These are phyloP conservation scores for Nomia melanderi DNA, from an alignment of 1,140 invertebrate species.

Conservation along the genomic window DNA sequence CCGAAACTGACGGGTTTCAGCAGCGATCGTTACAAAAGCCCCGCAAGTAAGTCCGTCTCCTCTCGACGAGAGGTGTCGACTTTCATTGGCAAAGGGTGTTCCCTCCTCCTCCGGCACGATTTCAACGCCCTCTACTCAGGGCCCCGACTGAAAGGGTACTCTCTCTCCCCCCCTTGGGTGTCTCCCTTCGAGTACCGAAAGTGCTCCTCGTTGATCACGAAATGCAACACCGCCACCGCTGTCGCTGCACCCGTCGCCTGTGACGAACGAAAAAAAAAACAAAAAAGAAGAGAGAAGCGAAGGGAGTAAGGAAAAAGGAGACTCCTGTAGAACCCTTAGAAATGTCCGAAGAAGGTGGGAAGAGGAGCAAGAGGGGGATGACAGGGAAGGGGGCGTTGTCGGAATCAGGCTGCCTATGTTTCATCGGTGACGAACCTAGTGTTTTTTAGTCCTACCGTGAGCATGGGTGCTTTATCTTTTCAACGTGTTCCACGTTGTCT, in stretches of 20 bases:
- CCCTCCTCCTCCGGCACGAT: conserved; percentile 37
- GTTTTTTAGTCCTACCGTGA: not conserved
- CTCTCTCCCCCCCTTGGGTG: conserved; percentile 20
- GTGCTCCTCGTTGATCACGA: conserved; percentile 59
- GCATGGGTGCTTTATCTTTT: no score
- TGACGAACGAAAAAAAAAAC: not conserved
- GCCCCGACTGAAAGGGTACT: conserved; percentile 44
- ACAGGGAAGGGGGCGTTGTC: not conserved
- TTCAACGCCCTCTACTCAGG: conserved; percentile 20
- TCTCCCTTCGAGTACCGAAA: conserved; percentile 47
- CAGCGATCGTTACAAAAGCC: conserved; percentile 45
- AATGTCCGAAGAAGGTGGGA: conserved; percentile 30
- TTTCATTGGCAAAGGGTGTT: conserved; percentile 46
- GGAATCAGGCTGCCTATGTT: conserved; percentile 24
- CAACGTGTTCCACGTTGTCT: no score
- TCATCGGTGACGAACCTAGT: conserved; percentile 4
- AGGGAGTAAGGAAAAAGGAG: conserved; percentile 22
- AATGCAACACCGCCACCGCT: conserved; percentile 57
- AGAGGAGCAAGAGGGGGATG: no score
- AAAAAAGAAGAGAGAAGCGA: no score
- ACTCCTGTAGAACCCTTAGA: conserved; percentile 41
- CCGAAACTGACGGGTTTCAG: conserved; percentile 35
- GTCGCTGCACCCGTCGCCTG: not conserved
- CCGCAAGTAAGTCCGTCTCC: conserved; percentile 40
- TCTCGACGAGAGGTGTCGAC: conserved; percentile 52